Evolutionary conservation across 2,797 vertebrate genomes (phyloP).

Genomic region (Poecilia velifera): DNA sequence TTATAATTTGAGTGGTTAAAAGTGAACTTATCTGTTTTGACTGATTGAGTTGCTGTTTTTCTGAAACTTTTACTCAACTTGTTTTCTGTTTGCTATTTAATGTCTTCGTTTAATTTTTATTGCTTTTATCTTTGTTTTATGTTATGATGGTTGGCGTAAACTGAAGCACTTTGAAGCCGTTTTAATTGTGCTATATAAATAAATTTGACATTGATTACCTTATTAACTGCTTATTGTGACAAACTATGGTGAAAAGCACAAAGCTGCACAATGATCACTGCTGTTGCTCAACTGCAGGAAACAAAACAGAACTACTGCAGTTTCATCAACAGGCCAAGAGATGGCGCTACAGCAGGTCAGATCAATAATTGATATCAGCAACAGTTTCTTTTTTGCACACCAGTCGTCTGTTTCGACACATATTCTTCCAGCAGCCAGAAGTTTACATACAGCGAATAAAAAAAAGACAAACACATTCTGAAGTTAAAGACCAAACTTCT

Average conservation of each 20-base stretch:
- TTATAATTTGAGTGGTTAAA: too few species aligned
- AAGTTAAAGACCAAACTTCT: not conserved
- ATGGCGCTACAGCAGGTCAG: slow-evolving; percentile 50
- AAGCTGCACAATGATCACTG: slow-evolving; percentile 16
- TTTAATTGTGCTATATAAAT: too few species aligned
- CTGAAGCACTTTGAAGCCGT: too few species aligned
- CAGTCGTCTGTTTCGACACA: not conserved
- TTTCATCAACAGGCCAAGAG: slow-evolving; percentile 60
- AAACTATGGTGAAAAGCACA: not conserved
- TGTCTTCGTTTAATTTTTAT: too few species aligned
- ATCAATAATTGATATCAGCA: not conserved
- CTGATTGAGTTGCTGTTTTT: not conserved
- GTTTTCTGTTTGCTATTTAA: too few species aligned
- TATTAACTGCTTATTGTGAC: too few species aligned
- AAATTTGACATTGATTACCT: too few species aligned
- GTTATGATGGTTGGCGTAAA: too few species aligned
- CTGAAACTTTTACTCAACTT: too few species aligned
- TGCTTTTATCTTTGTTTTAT: too few species aligned
- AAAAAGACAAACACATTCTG: not conserved
- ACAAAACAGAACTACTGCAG: slow-evolving; percentile 19
- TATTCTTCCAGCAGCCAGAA: not conserved
- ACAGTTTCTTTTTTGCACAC: not conserved
- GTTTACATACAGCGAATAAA: not conserved
- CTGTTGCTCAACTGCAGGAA: slow-evolving; percentile 12
- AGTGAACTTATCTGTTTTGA: not conserved